Percentiles rank a stretch among this genome's conserved stretches.
phyloP scores from a whole-genome alignment of 2,797 vertebrate genomes.

The Schizopygopsis pylzovi region DNA sequence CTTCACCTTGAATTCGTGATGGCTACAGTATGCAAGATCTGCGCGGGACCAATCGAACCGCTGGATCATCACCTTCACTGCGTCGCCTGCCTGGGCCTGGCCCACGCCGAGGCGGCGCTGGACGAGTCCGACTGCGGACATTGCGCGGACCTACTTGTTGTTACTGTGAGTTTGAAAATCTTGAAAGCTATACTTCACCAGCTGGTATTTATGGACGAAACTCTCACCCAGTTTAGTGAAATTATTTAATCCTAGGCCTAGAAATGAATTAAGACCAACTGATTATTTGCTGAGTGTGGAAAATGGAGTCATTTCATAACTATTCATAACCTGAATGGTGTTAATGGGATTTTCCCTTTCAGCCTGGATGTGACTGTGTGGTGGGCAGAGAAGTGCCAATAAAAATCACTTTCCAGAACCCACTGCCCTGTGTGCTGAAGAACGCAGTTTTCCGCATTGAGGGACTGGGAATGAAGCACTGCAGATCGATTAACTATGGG shows the following conservation, averaged over 20 bases:
- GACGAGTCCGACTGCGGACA: too few relatives aligned
- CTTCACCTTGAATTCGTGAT: too few relatives aligned
- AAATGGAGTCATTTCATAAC: background rate
- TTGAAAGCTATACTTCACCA: background rate
- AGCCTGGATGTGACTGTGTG: conserved; percentile 77
- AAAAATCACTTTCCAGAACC: conserved; percentile 90
- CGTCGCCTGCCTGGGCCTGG: too few relatives aligned
- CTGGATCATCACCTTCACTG: too few relatives aligned
- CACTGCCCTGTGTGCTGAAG: conserved; percentile 80
- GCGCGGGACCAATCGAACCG: too few relatives aligned
- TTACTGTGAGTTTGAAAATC: conserved; percentile 73
- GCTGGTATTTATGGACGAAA: background rate
- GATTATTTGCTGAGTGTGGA: background rate
- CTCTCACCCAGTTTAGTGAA: background rate
- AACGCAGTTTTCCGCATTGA: conserved; percentile 84
- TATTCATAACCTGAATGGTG: background rate
- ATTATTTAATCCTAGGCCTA: background rate
- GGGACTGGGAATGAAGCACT: conserved; percentile 86
- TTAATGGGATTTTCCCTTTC: conserved; percentile 35
- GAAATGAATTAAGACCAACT: background rate
- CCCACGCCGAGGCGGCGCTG: too few relatives aligned
- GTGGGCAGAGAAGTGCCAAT: conserved; percentile 82
- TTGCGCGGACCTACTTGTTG: too few relatives aligned
- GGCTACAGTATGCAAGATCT: too few relatives aligned
- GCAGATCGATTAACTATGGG: conserved; percentile 84